Evolutionary conservation across 2,113 vertebrate species (phyloP), one percentile per base, ranked within the genome.

Genomic region (Bathybates hornii): DNA sequence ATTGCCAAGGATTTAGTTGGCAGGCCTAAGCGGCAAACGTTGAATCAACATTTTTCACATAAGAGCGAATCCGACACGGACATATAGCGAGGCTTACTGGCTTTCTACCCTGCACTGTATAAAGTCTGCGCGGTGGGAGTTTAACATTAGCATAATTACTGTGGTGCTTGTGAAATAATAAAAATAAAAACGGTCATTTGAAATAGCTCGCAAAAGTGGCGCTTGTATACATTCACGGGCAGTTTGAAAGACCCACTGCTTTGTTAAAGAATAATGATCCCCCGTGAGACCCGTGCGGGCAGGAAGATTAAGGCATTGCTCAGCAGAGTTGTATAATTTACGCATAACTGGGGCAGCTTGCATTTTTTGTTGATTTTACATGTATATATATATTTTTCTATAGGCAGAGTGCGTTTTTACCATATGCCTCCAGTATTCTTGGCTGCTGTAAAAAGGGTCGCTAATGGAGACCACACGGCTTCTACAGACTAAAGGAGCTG

Each of bases 221-320:
- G 50, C n/a, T 76, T 59, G 48, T 84, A 21, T 83, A 61, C 83
- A 82, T 83, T 57, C 83, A 86, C 2, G 85, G 45, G 10, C 59
- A 24, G 41, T 8, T 24, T 5, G 73, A 87, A 36, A 11, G 24
- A 57, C 48, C 56, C 57, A 19, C 7, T 24, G 59, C 92, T 92
- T 89, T 87, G 88, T 73, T 83, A 66, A 88, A 92, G 84, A 91
- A 86, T 95, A 95, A 96, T 92, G 88, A 94, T 80, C 48, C 78
- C 94, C 91, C 91, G 48, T 3, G 94, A 91, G 93, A 92, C 68
- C 9, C 27, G 19, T 9, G 80, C n/a, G 14, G 57, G 80, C 84
- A 45, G 27, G 38, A 80, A 93, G 83, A 94, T 89, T 80, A 89
- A 83, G 68, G 80, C 83, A 93, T 90, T 90, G 89, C 86, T 91